These are phyloP conservation scores for Glaucopsyche alexis DNA, from an alignment of 2,888 invertebrate species.

Conservation along the genomic window DNA sequence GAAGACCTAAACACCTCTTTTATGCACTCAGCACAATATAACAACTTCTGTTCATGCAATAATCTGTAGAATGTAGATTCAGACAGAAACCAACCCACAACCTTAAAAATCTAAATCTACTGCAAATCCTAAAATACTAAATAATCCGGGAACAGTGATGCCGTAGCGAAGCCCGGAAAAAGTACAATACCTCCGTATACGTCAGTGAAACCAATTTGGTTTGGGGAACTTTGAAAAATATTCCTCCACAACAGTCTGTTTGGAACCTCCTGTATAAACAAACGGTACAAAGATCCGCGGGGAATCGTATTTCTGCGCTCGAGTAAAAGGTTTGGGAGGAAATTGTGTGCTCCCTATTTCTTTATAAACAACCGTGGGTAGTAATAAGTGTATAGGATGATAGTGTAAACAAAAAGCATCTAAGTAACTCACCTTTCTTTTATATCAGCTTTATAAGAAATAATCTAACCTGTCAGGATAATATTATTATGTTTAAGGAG, in stretches of 20 bases:
- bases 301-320: slow-evolving; percentile 50
- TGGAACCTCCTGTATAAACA: slow-evolving; percentile 56
- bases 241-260: slow-evolving; percentile 52
- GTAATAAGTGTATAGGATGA: background rate
- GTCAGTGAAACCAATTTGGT: slow-evolving; percentile 47
- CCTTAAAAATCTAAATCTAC: background rate
- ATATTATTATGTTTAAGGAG: too few species aligned
- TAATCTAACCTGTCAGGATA: background rate
- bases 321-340: slow-evolving; percentile 53
- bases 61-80: too few species aligned
- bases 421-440: background rate
- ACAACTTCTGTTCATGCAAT: too few species aligned
- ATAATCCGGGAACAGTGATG: too few species aligned
- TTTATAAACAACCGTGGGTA: slow-evolving; percentile 42
- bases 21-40: too few species aligned
- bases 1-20: too few species aligned
- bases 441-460: background rate
- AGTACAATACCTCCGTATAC: background rate
- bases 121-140: background rate
- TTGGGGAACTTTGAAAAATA: slow-evolving; percentile 51
- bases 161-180: background rate
- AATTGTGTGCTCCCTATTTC: slow-evolving; percentile 45
- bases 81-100: background rate
- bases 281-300: slow-evolving; percentile 52
- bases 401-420: background rate